These are phyloP conservation scores for Polyploca ridens DNA, from an alignment of 2,888 invertebrate genomes.

Conservation along the genomic window DNA sequence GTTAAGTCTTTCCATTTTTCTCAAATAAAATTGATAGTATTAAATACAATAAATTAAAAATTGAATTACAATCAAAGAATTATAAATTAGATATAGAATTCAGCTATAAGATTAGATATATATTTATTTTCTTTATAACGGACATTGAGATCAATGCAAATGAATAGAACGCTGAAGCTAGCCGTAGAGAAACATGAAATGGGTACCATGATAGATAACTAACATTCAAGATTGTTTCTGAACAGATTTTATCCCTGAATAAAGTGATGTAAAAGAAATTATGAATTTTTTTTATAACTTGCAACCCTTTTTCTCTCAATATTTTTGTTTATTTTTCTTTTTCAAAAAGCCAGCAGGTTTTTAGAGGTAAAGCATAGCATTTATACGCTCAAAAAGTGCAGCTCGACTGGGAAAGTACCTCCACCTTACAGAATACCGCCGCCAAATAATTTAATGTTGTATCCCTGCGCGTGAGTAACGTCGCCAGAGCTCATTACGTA, in stretches of 20 bases:
- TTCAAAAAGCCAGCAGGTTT: too few relatives aligned
- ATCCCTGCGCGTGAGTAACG: too few relatives aligned
- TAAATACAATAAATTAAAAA: constrained; percentile 25
- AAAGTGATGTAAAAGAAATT: constrained; percentile 57
- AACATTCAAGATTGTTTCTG: constrained; percentile 57
- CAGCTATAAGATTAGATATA: constrained; percentile 50
- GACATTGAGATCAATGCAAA: constrained; percentile 21
- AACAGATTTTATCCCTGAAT: constrained; percentile 77
- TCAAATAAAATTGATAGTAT: constrained; percentile 32
- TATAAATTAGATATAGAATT: constrained; percentile 60
- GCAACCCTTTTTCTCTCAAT: not conserved
- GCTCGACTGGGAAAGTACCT: too few relatives aligned
- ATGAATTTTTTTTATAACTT: constrained; percentile 33
- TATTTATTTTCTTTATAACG: constrained; percentile 73
- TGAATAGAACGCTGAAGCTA: not conserved
- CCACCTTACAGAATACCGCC: too few relatives aligned
- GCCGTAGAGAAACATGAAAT: constrained; percentile 14
- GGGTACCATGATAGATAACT: constrained; percentile 23
- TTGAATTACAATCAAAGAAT: constrained; percentile 37
- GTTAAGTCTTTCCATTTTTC: constrained; percentile 47
- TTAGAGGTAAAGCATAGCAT: too few relatives aligned
- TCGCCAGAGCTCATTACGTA: too few relatives aligned
- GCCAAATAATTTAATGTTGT: too few relatives aligned
- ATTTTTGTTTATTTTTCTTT: not conserved
- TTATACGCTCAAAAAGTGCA: too few relatives aligned